phyloP scores from a whole-genome alignment of 2,888 invertebrate genomes.

The Rhabditoides inermis region DNA sequence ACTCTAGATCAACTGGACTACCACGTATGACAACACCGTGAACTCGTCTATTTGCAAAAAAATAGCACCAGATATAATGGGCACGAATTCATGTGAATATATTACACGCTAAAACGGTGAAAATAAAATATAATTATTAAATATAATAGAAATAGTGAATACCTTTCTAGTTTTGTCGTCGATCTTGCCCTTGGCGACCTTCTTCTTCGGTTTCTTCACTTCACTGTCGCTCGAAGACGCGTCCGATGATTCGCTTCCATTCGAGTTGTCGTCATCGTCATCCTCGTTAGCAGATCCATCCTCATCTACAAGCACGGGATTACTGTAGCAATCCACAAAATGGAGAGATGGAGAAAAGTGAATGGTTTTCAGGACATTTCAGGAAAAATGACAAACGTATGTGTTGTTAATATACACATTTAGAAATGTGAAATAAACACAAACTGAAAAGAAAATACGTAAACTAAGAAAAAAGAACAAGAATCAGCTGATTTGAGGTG shows the following conservation, averaged over 20 bases:
- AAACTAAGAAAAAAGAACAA: constrained; percentile 1
- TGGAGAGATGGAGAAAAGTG: not conserved
- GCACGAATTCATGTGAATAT: too few relatives aligned
- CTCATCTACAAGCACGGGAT: not conserved
- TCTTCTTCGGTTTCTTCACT: constrained; percentile 8
- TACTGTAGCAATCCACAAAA: not conserved
- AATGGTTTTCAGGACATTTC: too few relatives aligned
- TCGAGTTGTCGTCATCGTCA: constrained; percentile 18
- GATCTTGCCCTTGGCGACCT: constrained; percentile 9
- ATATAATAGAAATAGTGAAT: not conserved
- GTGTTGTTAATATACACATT: too few relatives aligned
- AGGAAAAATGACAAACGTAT: too few relatives aligned
- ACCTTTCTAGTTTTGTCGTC: constrained; percentile 26
- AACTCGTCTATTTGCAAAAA: too few relatives aligned
- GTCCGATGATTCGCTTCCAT: constrained; percentile 11
- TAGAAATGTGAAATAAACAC: too few relatives aligned
- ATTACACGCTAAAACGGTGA: not conserved
- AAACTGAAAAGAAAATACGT: too few relatives aligned
- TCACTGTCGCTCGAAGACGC: constrained; percentile 6
- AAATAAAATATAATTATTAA: not conserved
- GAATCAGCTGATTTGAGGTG: not conserved
- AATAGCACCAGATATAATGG: too few relatives aligned
- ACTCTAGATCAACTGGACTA: too few relatives aligned
- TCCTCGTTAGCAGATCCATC: constrained; percentile 6
- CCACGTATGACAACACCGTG: too few relatives aligned